Evolutionary conservation across 2,113 vertebrate genomes (phyloP).

Genomic region (Otus sunia): DNA sequence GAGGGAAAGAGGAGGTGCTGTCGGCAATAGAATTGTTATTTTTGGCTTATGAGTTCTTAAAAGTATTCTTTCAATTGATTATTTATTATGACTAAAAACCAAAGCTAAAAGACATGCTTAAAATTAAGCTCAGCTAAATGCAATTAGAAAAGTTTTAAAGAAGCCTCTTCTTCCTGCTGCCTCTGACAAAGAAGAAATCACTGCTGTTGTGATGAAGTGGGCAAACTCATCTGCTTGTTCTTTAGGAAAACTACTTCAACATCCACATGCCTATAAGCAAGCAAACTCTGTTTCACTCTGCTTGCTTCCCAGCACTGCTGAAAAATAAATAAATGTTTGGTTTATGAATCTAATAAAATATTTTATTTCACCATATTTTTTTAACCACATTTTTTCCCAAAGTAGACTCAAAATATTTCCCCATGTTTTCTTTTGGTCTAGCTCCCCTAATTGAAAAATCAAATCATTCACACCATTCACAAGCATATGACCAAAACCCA

Average conservation of each 20-base stretch:
- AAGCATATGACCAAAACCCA: neutral
- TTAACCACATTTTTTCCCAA: neutral
- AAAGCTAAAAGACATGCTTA: neutral
- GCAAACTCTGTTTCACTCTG: neutral
- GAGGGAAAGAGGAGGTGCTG: neutral
- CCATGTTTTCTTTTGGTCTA: neutral
- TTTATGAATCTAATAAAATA: neutral
- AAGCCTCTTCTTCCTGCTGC: neutral
- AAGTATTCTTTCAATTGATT: neutral
- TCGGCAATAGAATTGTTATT: neutral
- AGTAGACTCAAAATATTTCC: neutral
- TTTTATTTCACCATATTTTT: neutral
- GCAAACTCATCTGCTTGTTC: neutral
- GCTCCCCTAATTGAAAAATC: neutral
- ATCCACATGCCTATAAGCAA: neutral
- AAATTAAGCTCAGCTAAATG: neutral
- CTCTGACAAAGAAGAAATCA: neutral
- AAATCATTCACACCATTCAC: accelerated
- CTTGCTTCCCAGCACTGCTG: neutral
- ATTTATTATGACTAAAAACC: neutral
- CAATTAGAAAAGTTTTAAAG: neutral
- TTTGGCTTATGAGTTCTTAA: neutral
- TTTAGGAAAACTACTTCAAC: neutral
- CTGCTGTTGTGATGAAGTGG: neutral
- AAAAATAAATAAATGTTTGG: neutral